Base-by-base conservation (phyloP, 2,888 invertebrate species). In the Andrena flavipes region DNA sequence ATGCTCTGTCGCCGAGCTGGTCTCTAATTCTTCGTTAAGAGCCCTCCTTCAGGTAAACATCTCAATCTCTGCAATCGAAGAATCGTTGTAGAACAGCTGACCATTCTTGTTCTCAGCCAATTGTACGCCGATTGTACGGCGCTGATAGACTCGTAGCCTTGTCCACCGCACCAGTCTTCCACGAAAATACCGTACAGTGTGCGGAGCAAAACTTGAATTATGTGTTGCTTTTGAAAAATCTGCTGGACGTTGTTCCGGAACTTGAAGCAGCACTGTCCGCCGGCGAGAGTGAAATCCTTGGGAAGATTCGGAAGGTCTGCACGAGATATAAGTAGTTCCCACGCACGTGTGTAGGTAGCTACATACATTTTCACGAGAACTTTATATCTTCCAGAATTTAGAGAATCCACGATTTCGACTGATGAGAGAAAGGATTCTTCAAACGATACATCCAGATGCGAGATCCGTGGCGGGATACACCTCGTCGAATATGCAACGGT, bases 151-250 rank as follows among this genome's bases (percentile, higher is more conserved):
- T 98, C 23, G 94, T 98, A 20, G 95, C 96, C 4, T 94, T 95
- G 90, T 95, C 95, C 92, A 95, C 94, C 51, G 93, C 95, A 67
- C 91, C 95, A 10, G 92, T 90, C 73, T 94, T 94, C 5, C 91
- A 95, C 65, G 94, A 83, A 10, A 91, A 92, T 42, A 91, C 76
- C 64, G 84, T 92, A 13, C 87, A 90, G 72, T 86, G 94, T 30
- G 96, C 97, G 0, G 97, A 98, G 90, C 96, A 95, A 1, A 97
- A 97, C 92, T 94, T 98, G 54, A 97, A 97, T 90, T 97, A 97
- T 92, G 95, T 97, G 0, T 94, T 98, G 16, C 94, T 96, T 7
- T 93, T 99, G 48, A 98, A 98, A 93, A 96, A 96, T 62, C 96
- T 96, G 0, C 95, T 98, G 92, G 97, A 97, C 79, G 92, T 96